phyloP scores from a whole-genome alignment of 2,797 vertebrate species.

The Clarias pachynema region DNA sequence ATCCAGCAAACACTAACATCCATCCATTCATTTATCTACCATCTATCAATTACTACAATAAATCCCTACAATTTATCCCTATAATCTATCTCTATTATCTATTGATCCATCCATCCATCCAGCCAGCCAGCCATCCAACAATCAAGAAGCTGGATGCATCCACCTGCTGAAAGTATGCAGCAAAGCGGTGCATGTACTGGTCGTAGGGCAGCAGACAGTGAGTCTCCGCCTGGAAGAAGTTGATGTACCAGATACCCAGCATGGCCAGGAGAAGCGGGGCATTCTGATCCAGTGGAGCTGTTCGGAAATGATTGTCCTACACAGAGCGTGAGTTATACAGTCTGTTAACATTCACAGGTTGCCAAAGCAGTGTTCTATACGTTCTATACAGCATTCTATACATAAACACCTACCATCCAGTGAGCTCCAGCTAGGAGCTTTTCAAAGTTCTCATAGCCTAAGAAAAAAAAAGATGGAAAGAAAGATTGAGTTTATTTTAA shows the following conservation, averaged over 20 bases:
- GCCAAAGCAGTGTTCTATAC: not conserved
- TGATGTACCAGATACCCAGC: conserved; percentile 95
- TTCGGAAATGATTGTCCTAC: conserved; percentile 92
- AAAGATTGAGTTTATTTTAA: not conserved
- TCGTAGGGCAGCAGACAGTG: conserved; percentile 94
- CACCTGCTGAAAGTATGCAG: conserved; percentile 98
- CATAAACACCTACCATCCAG: conserved; percentile 86
- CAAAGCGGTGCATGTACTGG: conserved; percentile 98
- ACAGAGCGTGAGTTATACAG: not conserved
- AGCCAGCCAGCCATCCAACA: not conserved
- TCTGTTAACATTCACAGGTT: not conserved
- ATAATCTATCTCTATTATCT: not conserved
- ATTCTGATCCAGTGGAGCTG: conserved; percentile 87
- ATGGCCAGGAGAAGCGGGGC: conserved; percentile 87
- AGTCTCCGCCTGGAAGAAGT: conserved; percentile 91
- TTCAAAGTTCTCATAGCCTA: conserved; percentile 96
- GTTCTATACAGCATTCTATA: not conserved
- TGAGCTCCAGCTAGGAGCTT: conserved; percentile 91
- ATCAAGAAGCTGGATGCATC: conserved; percentile 7
- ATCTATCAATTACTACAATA: no score
- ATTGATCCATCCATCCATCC: not conserved
- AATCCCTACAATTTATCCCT: no score
- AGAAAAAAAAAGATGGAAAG: conserved; percentile 47
- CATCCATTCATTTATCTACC: not conserved
- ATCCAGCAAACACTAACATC: not conserved